Percentiles rank a stretch among this genome's conserved stretches.
These are phyloP conservation scores for Arctocebus calabarensis DNA, from an alignment of 2,797 vertebrate genomes.

Conservation along the genomic window DNA sequence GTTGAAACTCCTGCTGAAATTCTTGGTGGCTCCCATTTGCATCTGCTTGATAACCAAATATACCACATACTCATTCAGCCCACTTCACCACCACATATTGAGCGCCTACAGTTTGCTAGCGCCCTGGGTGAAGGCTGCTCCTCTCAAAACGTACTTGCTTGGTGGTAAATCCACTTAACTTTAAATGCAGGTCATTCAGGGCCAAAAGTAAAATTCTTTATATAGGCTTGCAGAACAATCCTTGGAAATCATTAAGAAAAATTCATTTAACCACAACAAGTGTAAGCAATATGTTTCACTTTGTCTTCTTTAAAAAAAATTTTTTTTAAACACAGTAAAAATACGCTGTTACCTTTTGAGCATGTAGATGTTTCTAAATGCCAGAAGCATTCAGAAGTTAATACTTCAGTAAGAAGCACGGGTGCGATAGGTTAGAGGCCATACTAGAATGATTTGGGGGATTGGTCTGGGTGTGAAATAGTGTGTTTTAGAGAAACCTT, in stretches of 20 bases:
- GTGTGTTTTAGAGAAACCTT: not conserved
- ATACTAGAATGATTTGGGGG: not conserved
- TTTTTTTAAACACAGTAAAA: not conserved
- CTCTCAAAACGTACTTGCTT: not conserved
- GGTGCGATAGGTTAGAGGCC: not conserved
- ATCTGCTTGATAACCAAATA: not conserved
- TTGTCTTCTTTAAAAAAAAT: not conserved
- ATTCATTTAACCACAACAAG: constrained; percentile 49
- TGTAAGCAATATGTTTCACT: not conserved
- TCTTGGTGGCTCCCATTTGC: not conserved
- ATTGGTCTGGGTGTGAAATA: not conserved
- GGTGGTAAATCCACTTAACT: not conserved
- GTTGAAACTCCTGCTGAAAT: not conserved
- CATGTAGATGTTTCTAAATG: constrained; percentile 30
- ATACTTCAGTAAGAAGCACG: not conserved
- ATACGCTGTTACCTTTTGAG: constrained; percentile 14
- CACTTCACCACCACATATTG: not conserved
- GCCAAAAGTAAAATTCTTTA: not conserved
- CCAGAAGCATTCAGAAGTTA: constrained; percentile 30
- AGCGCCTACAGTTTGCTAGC: not conserved
- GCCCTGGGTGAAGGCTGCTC: not conserved
- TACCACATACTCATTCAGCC: not conserved
- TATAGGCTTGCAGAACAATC: not conserved
- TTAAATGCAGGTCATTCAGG: constrained; percentile 25
- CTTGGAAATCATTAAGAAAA: constrained; percentile 63